Evolutionary conservation across 2,888 invertebrate species (phyloP), one percentile per base, ranked within the genome.

Genomic region (Plebejus anna): DNA sequence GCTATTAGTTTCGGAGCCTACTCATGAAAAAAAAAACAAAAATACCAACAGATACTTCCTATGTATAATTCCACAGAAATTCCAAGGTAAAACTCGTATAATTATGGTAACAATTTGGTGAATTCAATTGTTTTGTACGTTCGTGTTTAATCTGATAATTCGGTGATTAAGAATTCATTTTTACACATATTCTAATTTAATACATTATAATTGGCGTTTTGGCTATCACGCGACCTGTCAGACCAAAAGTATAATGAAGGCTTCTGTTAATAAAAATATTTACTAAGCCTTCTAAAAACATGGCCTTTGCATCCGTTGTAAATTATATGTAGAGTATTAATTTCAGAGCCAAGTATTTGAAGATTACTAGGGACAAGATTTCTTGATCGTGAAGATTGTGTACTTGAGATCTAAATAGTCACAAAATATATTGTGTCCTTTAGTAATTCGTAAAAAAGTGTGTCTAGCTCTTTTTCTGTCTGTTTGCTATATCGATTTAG

Each of bases 141-240:
- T 47, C 72, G n/a, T 47, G 72, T 9, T 22, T n/a, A 71, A 71
- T 72, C 72, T 72, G 72, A 72, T 72, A 72, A 72, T 4, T 11
- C 22, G 11, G 47, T 72, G 47, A 72, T 13, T 47, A 72, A 47
- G 72, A 22, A 72, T 72, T 47, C 72, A 47, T 42, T 72, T 72
- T 72, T 47, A 72, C 72, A 72, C 72, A 51, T 28, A 22, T 38
- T 72, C 47, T 72, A 72, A 72, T 72, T 72, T 47, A 28, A 47
- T 72, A 72, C 47, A 11, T 47, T 47, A 47, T 42, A 72, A 72
- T 42, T 42, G 72, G 47, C 72, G 47, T 47, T 66, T 66, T 32
- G 47, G 11, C 13, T n/a, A 22, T 42, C 72, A 72, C 72, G 72
- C 72, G 22, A 72, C 22, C 9, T 72, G 22, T 72, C 42, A 72